Evolutionary conservation across 2,113 vertebrate genomes (phyloP).

Genomic region (Phalacrocorax aristotelis): DNA sequence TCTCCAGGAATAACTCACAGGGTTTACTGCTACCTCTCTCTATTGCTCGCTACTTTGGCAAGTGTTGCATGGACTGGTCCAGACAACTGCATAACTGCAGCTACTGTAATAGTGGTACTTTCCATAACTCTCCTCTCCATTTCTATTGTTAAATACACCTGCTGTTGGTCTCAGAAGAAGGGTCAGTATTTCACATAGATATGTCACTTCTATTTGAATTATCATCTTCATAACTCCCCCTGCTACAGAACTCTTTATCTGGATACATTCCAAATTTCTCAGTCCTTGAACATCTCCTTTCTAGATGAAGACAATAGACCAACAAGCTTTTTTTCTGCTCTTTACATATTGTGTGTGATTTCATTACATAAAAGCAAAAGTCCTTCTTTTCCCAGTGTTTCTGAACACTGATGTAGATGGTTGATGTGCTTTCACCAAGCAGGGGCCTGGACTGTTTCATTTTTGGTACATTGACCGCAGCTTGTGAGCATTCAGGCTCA

Average conservation of each 20-base stretch:
- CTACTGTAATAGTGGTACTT: background rate
- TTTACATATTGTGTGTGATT: background rate
- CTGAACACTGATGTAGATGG: background rate
- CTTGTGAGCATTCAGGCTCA: background rate
- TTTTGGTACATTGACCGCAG: accelerated
- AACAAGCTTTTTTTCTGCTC: background rate
- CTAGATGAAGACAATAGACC: background rate
- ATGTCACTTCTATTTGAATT: background rate
- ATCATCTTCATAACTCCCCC: background rate
- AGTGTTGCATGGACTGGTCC: background rate
- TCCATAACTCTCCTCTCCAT: background rate
- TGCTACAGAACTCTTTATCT: background rate
- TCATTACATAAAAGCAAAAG: background rate
- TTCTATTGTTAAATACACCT: background rate
- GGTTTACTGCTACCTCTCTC: background rate
- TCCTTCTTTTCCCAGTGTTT: background rate
- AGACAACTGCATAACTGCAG: background rate
- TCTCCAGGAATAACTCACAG: background rate
- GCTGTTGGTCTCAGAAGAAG: background rate
- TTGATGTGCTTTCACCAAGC: background rate
- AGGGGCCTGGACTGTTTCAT: background rate
- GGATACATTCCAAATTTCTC: background rate
- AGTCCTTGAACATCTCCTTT: background rate
- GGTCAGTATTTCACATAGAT: background rate
- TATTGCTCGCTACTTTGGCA: background rate